A percentile compares a stretch with the other conserved stretches of the same genome.
phyloP scores from a whole-genome alignment of 2,113 vertebrate genomes.

The Mirza zaza region DNA sequence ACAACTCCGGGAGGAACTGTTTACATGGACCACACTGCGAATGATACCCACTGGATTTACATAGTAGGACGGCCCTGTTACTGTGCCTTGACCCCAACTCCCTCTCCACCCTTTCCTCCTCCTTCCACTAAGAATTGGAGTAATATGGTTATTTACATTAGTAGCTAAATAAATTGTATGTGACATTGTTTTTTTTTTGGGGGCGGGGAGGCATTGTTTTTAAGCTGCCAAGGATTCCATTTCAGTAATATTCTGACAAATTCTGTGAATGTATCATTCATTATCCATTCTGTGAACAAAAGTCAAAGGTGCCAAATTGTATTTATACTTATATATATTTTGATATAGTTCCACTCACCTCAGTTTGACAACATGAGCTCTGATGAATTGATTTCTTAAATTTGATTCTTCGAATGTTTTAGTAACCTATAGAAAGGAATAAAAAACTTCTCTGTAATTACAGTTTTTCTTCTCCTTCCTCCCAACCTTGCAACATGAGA shows the following conservation, averaged over 20 bases:
- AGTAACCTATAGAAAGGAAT: slow-evolving; percentile 64
- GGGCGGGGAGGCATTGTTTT: neutral
- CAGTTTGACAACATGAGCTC: slow-evolving; percentile 69
- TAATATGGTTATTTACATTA: neutral
- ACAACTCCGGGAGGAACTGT: neutral
- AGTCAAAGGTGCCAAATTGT: neutral
- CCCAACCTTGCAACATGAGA: neutral
- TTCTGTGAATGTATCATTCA: neutral
- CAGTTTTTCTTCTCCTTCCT: neutral
- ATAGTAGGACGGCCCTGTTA: neutral
- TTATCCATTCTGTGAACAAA: neutral
- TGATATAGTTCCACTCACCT: slow-evolving; percentile 66
- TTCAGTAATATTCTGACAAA: slow-evolving; percentile 1
- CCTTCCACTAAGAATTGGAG: neutral
- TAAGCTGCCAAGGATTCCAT: neutral
- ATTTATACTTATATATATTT: neutral
- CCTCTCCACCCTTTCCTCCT: neutral
- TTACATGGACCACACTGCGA: neutral
- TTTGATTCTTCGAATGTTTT: slow-evolving; percentile 60
- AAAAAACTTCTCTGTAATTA: slow-evolving; percentile 29
- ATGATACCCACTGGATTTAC: neutral
- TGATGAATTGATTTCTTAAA: slow-evolving; percentile 71
- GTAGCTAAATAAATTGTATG: neutral
- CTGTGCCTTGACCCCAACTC: neutral
- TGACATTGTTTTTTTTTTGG: neutral